Base-by-base conservation (phyloP, 2,888 invertebrate genomes). In the Brachypterus glaber region DNA sequence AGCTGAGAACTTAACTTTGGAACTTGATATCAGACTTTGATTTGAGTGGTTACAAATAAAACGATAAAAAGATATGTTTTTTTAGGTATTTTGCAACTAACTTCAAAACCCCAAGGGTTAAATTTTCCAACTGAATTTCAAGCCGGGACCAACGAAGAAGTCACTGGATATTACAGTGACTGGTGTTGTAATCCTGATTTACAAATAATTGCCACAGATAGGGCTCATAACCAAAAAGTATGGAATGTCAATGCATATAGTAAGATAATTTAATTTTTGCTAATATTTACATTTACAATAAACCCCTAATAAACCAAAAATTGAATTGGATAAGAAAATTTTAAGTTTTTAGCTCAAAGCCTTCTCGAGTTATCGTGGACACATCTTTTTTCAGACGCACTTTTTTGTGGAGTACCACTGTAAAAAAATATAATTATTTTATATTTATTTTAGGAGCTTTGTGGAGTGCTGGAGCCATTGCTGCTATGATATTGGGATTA, bases 161-260 rank as follows among this genome's bases (percentile, higher is more conserved):
- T 85, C 1, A 67, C 67, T 9, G 79, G 81, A 1, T 73, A 73
- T 2, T 86, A 82, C 57, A 70, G 77, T 12, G 75, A 81, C 0
- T 79, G 77, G 0, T 88, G 87, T 57, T 88, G 86, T 57, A 71
- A 77, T 4, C 76, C 81, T 0, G 70, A 76, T 33, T 70, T 84
- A 0, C 67, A 79, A 24, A 61, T 87, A 3, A 76, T 72, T 2
- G 84, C 82, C 0, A 72, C 73, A 7, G 85, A 87, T 57, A 64
- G 79, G 0, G 67, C 69, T 8, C 81, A 82, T 1, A 86, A 86
- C 56, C 71, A 73, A 3, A 70, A 73, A 41, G 73, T 73, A 37
- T 69, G 73, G 32, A 70, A 69, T 12, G 68, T 82, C 8, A 82
- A 87, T 57, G 77, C 64, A 31, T 61, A 62, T 39, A 37, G 62